Evolutionary conservation across 2,888 invertebrate genomes (phyloP).

Genomic region (Mantis religiosa): DNA sequence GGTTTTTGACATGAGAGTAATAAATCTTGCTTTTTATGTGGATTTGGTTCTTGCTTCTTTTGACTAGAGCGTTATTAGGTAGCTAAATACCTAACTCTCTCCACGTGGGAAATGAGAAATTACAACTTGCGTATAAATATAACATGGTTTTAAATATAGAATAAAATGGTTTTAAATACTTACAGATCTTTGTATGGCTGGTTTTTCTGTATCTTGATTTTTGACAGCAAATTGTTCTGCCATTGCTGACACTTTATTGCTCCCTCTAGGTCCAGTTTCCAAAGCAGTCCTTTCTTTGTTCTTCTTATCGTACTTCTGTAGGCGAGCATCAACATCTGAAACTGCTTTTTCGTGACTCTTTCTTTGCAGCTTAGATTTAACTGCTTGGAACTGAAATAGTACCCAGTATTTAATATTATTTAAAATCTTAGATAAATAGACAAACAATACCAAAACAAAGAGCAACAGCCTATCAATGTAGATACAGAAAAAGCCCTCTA

Average conservation of each 20-base stretch:
- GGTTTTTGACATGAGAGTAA: too few relatives aligned
- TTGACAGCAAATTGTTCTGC: constrained; percentile 70
- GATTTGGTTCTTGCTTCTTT: too few relatives aligned
- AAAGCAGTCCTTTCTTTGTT: constrained; percentile 72
- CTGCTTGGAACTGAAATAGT: constrained; percentile 56
- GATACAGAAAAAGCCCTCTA: too few relatives aligned
- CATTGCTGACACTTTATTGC: constrained; percentile 79
- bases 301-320: constrained; percentile 67
- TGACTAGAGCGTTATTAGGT: too few relatives aligned
- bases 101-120: too few relatives aligned
- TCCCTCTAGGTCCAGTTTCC: constrained; percentile 58
- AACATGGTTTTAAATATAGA: not conserved
- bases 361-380: constrained; percentile 55
- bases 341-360: constrained; percentile 56
- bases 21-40: too few relatives aligned
- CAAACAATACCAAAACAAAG: too few relatives aligned
- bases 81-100: too few relatives aligned
- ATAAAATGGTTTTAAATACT: constrained; percentile 40
- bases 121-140: too few relatives aligned
- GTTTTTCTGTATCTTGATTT: constrained; percentile 50
- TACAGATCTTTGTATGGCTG: constrained; percentile 50
- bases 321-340: constrained; percentile 62
- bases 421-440: too few relatives aligned
- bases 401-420: too few relatives aligned
- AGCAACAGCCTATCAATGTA: too few relatives aligned